Base-by-base conservation (phyloP, 2,888 invertebrate genomes). In the Itoplectis maculator region DNA sequence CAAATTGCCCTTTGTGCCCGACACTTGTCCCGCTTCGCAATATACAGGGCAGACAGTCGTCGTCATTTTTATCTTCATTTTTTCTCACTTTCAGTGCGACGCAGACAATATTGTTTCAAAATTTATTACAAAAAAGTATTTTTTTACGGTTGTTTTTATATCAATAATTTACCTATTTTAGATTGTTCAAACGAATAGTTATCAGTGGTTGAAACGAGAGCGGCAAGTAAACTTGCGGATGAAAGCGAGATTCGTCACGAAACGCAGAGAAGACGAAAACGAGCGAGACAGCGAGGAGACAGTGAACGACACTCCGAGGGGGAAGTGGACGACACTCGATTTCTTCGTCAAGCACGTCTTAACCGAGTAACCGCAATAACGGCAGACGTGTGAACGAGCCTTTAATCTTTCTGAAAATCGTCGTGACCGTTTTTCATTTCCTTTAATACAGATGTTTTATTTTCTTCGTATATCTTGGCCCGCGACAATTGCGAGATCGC, bases 381-480 rank as follows among this genome's bases (percentile, higher is more conserved):
- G 56, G 56, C 42, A 42, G 56, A 70, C 37, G 70, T 23, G 56
- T 59, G 56, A 45, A 56, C 56, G 59, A 61, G 70, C 42, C 45
- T 59, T 59, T 56, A 59, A 72, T 72, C 70, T 45, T 45, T 29
- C 56, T 45, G 13, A 29, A 35, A 59, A 47, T n/a, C 29, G 11
- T 37, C 37, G 61, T 37, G 11, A 3, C 42, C 45, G 45, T 65
- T 65, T 59, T 73, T 81, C 77, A 81, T 73, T 68, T 61, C 61
- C 63, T 77, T 69, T 73, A 81, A 81, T 77, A 77, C 47, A 68
- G 18, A 37, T 15, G 54, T 7, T 18, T 42, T 56, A 23, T 37
- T 18, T 40, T 47, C n/a, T n/a, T 1, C 35, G 18, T 61, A 18
- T 15, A 37, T 18, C 61, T 40, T 15, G 8, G 61, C n/a, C n/a